phyloP scores from a whole-genome alignment of 1,140 invertebrate species.

The Brachionus sp. region DNA sequence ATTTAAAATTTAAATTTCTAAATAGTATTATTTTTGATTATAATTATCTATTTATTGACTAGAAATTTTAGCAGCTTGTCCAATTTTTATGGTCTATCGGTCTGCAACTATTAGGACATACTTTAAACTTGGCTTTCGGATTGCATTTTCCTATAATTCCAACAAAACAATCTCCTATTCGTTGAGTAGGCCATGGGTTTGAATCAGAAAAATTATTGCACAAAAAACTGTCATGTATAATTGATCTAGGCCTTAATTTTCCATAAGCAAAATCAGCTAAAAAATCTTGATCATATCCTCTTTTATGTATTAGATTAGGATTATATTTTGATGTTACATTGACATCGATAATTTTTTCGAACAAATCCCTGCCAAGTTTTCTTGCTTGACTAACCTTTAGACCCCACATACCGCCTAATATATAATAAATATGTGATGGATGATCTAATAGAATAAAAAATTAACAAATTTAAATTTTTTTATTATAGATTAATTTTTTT shows the following conservation, averaged over 20 bases:
- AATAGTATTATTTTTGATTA: too few species aligned
- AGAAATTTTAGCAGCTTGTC: background rate
- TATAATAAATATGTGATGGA: background rate
- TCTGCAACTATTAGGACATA: background rate
- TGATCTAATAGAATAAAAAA: constrained; percentile 27
- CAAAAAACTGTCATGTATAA: constrained; percentile 14
- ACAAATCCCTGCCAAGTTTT: background rate
- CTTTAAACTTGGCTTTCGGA: background rate
- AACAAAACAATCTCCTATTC: background rate
- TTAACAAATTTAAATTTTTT: background rate
- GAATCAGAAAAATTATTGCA: constrained; percentile 10
- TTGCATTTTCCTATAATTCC: background rate
- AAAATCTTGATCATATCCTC: constrained; percentile 36
- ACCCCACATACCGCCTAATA: constrained; percentile 40
- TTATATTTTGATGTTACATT: background rate
- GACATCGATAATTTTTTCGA: background rate
- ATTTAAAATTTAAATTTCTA: too few species aligned
- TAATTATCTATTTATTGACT: background rate
- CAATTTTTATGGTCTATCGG: background rate
- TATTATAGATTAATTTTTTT: background rate
- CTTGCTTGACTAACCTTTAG: background rate
- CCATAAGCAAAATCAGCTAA: constrained; percentile 1
- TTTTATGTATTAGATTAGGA: background rate
- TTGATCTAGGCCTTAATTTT: background rate
- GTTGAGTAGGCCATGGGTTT: background rate